Conservation (phyloP, 2,113 vertebrate genomes). For the Sinocyclocheilus anshuiensis region DNA sequence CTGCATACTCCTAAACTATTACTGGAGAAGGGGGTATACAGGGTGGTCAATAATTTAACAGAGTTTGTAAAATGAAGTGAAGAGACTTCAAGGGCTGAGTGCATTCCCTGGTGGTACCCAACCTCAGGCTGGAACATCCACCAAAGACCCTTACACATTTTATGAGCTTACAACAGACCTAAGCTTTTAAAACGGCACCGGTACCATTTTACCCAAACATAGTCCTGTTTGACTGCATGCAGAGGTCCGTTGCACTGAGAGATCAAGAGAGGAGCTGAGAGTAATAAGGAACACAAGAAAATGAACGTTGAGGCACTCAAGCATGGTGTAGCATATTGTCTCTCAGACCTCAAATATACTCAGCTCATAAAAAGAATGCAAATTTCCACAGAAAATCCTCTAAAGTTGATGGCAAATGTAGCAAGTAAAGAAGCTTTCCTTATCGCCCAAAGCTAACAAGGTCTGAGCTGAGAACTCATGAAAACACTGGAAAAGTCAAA, state of each 20-base stretch:
- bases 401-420: neutral
- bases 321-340: neutral
- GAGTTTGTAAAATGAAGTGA: constrained; percentile 65
- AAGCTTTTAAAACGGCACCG: constrained; percentile 64
- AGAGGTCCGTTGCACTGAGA: neutral
- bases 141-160: constrained; percentile 65
- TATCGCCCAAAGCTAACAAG: neutral
- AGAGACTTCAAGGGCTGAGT: constrained; percentile 68
- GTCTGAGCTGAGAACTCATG: neutral
- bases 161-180: constrained; percentile 68
- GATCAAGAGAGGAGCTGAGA: neutral
- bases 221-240: neutral
- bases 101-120: constrained; percentile 72
- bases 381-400: neutral
- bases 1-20: constrained; percentile 33
- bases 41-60: constrained; percentile 70
- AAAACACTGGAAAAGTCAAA: constrained; percentile 11
- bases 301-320: neutral
- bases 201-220: neutral
- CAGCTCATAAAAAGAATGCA: neutral
- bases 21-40: neutral
- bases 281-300: neutral
- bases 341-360: neutral
- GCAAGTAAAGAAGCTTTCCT: neutral
- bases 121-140: constrained; percentile 69